Base-by-base conservation (phyloP, 1,140 invertebrate species). In the Bombus vancouverensis region DNA sequence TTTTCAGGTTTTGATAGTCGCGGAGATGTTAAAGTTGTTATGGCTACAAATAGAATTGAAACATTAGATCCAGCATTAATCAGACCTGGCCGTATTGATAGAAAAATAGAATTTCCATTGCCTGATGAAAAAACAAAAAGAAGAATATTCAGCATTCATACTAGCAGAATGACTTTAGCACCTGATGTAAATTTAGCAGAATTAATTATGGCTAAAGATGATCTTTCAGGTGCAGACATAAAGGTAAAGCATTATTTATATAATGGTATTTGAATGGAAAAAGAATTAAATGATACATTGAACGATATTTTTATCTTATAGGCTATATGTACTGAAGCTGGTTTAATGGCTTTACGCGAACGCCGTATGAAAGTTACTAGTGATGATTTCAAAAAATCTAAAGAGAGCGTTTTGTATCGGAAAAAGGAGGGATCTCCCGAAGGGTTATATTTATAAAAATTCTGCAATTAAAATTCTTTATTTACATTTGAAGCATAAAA, bases 261-360 rank as follows among this genome's bases (percentile, higher is more conserved):
- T 8, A 53, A 59, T n/a, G 32, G 66, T 87, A 73, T 76, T 76
- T 71, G 2, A 32, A 25, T 70, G 3, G 15, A 32, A 18, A 10
- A 22, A 39, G 18, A 34, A 39, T 15, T 72, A 22, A 32, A 18
- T 57, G 9, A 25, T 28, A 34, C 1, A 53, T 53, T 53, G 18
- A 85, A 57, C 22, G 62, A 79, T 53, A 59, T 70, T 88, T 73
- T 81, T 87, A 53, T 87, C 93, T 95, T 95, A 10, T 91, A 98
- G 98, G 99, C 99, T n/a, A 99, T 99, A 93, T 99, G 99, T 95
- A 99, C 99, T 15, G 99, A 99, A 96, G 99, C 99, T 83, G 99
- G 99, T 88, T 95, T 99, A 32, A 98, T 99, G 97, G 99, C 99
- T 39, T 95, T 99, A 47, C 96, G 99, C 90, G 99, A 99, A 95